These are phyloP conservation scores for Melanostoma mellinum DNA, from an alignment of 2,888 invertebrate genomes.

Conservation along the genomic window DNA sequence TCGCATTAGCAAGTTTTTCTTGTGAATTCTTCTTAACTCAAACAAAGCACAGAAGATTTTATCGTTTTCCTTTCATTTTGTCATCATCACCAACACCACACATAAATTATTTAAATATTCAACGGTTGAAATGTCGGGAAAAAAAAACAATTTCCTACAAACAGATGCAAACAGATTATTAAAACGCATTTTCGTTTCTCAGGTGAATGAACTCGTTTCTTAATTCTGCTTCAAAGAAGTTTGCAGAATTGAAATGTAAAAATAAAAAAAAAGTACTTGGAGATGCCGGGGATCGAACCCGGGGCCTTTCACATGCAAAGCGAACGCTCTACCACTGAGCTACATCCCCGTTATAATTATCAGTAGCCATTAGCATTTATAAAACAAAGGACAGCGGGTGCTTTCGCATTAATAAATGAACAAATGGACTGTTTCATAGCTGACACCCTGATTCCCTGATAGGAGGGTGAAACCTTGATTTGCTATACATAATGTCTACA, in stretches of 20 bases:
- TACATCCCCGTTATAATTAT: constrained; percentile 87
- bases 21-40: no score
- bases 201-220: no score
- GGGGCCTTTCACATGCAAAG: constrained; percentile 99
- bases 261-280: constrained; percentile 83
- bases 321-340: constrained; percentile 99
- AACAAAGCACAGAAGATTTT: no score
- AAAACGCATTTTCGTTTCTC: no score
- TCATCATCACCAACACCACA: no score
- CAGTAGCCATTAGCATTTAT: neutral
- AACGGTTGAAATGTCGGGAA: no score
- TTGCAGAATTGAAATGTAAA: constrained; percentile 21
- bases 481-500: no score
- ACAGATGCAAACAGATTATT: no score
- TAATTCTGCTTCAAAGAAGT: neutral
- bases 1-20: no score
- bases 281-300: constrained; percentile 99
- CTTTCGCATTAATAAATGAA: neutral
- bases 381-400: neutral
- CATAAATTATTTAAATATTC: no score
- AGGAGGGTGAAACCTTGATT: neutral
- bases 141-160: no score
- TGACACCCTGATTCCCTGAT: neutral
- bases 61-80: no score
- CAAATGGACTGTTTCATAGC: neutral